Base-by-base conservation (phyloP, 1,140 invertebrate species). In the Stenopsyche tienmushanensis region DNA sequence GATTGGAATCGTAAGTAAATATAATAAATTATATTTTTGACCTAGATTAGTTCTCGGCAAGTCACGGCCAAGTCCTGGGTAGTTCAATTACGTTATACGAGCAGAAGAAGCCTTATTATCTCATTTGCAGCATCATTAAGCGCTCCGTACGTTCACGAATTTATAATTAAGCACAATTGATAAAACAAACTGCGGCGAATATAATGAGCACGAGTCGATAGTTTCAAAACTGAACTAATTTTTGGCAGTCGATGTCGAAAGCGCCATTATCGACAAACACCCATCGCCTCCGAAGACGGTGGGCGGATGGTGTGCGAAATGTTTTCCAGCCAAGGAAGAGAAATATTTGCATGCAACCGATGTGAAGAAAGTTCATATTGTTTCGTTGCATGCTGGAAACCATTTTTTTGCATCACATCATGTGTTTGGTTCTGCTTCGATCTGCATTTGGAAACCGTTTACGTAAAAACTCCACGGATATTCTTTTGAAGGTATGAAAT, bases 381-480 rank as follows among this genome's bases (percentile, higher is more conserved):
- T 47, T 47, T 29, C 1, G n/a, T 23, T 20, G 49, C 25, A 52
- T 52, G 49, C 13, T 52, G 20, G 53, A 57, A 29, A 57, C 24
- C 8, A 57, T 17, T 26, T 39, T 34, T 57, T 57, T 57, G 53
- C 53, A 29, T 29, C 53, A 57, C 53, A 15, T 47, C 44, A 10
- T 57, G 24, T 39, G 53, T 57, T 57, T 34, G 24, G 53, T 57
- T 57, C 20, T 57, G 53, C 53, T 57, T 39, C 53, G 34, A 29
- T 57, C 53, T 57, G 24, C 34, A 57, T 57, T 57, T 57, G 53
- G 53, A 57, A 57, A 57, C 53, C 13, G 34, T 57, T 57, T 57
- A 21, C 9, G 53, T 17, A 57, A 57, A 57, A 57, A 57, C n/a
- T 5, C 29, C 29, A 34, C 13, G 17, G 53, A 29, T 25, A 26